Conservation (phyloP, 2,888 invertebrate species). For the Eumacrocentrus americanus region DNA sequence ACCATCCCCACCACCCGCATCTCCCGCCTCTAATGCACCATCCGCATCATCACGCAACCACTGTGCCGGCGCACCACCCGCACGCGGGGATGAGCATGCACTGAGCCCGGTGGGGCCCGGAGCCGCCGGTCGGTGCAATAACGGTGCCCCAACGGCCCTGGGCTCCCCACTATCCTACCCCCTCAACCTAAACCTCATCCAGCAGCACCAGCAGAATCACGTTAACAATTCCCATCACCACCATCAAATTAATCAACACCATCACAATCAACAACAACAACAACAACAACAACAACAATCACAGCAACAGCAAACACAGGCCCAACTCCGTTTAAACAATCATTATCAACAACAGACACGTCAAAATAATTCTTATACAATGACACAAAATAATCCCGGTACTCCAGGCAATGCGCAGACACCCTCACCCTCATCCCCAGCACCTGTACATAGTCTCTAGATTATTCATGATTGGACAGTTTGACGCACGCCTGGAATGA, state of each 20-base stretch:
- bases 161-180: slow-evolving; percentile 61
- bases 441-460: slow-evolving; percentile 62
- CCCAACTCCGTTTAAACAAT: slow-evolving; percentile 34
- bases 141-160: slow-evolving; percentile 59
- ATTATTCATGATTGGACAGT: slow-evolving; percentile 33
- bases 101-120: slow-evolving; percentile 80
- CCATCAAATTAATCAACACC: slow-evolving; percentile 36
- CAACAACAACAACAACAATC: slow-evolving; percentile 46
- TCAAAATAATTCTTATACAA: slow-evolving; percentile 52
- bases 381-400: slow-evolving; percentile 55
- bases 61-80: slow-evolving; percentile 59
- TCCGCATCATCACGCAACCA: slow-evolving; percentile 61
- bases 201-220: slow-evolving; percentile 44
- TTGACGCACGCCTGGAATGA: neutral
- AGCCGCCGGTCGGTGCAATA: slow-evolving; percentile 56
- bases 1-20: slow-evolving; percentile 67
- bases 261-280: slow-evolving; percentile 40
- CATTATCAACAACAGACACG: slow-evolving; percentile 41
- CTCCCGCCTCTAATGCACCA: slow-evolving; percentile 68
- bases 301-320: slow-evolving; percentile 39
- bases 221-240: slow-evolving; percentile 42
- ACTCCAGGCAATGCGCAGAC: slow-evolving; percentile 57
- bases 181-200: slow-evolving; percentile 58
- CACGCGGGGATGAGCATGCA: slow-evolving; percentile 68
- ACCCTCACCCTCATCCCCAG: slow-evolving; percentile 59